Evolutionary conservation across 2,797 vertebrate species (phyloP).

Genomic region (Ctenosaura bakeri): DNA sequence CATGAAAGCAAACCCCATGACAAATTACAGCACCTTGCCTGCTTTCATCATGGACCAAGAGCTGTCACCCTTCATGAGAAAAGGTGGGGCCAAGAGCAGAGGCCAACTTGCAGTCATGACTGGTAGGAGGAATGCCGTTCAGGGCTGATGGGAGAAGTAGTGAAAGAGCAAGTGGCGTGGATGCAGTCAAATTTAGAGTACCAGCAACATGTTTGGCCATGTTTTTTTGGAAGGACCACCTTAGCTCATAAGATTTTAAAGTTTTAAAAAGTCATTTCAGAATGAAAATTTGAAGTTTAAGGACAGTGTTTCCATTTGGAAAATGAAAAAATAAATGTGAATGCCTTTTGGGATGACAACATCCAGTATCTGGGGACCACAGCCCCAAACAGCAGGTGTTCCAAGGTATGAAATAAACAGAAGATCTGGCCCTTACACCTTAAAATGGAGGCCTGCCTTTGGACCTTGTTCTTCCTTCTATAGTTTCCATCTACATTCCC

Average conservation of each 20-base stretch:
- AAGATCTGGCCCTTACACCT: background rate
- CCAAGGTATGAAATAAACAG: no score
- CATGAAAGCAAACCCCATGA: slow-evolving; percentile 59
- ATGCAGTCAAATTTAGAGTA: background rate
- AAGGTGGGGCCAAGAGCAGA: slow-evolving; percentile 59
- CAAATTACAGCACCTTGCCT: slow-evolving; percentile 52
- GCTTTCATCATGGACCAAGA: slow-evolving; percentile 33
- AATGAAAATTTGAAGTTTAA: no score
- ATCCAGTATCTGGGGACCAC: no score
- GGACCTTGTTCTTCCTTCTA: no score
- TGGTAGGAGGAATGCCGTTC: background rate
- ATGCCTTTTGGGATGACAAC: background rate
- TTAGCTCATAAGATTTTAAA: no score
- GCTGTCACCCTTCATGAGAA: slow-evolving; percentile 63
- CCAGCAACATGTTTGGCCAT: background rate
- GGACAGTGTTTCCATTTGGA: background rate
- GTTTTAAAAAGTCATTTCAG: background rate
- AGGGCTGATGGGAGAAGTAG: background rate
- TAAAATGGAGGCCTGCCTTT: background rate
- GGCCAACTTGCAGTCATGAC: slow-evolving; percentile 9
- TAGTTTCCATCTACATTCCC: no score
- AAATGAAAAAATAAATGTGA: background rate
- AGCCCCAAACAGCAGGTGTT: no score
- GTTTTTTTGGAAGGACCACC: no score
- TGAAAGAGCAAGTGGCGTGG: background rate